Evolutionary conservation across 2,113 vertebrate species (phyloP).

Genomic region (Channa maculata): DNA sequence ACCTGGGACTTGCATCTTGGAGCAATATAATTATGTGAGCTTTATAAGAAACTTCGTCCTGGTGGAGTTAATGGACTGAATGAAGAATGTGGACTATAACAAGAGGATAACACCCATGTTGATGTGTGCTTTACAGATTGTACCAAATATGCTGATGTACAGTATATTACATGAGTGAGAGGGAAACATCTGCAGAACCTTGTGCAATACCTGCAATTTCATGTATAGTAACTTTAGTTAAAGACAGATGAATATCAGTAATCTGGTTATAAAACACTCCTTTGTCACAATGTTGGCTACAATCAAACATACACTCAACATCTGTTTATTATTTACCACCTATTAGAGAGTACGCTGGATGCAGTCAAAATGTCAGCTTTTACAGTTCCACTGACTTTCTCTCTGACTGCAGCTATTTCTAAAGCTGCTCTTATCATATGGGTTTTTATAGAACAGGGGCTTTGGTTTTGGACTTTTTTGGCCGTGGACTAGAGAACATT

Average conservation of each 20-base stretch:
- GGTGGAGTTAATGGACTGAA: conserved; percentile 18
- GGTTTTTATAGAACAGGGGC: neutral
- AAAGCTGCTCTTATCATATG: conserved; percentile 1
- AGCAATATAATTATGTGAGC: conserved; percentile 28
- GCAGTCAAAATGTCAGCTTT: conserved; percentile 40
- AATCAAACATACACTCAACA: conserved; percentile 49
- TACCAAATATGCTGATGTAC: conserved; percentile 13
- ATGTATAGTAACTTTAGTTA: conserved; percentile 58
- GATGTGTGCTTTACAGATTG: conserved; percentile 23
- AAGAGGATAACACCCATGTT: conserved; percentile 8
- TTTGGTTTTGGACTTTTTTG: conserved; percentile 5
- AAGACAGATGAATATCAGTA: conserved; percentile 59
- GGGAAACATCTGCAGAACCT: conserved; percentile 16
- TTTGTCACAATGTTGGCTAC: conserved; percentile 37
- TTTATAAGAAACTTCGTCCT: conserved; percentile 21
- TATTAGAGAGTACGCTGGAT: conserved; percentile 36
- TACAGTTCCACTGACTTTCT: conserved; percentile 19
- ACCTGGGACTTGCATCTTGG: conserved; percentile 48
- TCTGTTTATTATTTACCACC: conserved; percentile 64
- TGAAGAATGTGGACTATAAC: conserved; percentile 24
- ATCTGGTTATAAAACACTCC: conserved; percentile 43
- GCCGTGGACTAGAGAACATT: conserved; percentile 11
- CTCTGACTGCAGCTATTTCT: conserved; percentile 32
- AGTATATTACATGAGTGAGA: conserved; percentile 13
- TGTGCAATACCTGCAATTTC: conserved; percentile 48